phyloP scores from a whole-genome alignment of 2,797 vertebrate genomes.

The Eulemur albifrons region DNA sequence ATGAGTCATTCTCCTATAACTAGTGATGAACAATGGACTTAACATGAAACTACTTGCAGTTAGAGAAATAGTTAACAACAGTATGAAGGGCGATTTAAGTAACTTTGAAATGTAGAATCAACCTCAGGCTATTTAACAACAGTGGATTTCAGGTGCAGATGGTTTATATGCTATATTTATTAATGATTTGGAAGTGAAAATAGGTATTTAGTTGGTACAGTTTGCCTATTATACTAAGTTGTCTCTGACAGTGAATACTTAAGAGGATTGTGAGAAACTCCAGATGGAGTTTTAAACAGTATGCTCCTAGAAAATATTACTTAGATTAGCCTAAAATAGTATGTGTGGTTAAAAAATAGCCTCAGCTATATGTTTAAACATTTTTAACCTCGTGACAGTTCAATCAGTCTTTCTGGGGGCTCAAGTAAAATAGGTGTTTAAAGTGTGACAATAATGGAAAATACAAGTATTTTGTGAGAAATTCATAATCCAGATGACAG shows the following conservation, averaged over 20 bases:
- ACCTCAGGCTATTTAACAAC: constrained; percentile 23
- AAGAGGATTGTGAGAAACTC: not conserved
- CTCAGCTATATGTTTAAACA: not conserved
- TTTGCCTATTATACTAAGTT: constrained; percentile 1
- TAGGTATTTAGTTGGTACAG: not conserved
- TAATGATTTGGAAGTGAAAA: constrained; percentile 41
- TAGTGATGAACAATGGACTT: not conserved
- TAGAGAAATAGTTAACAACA: constrained; percentile 30
- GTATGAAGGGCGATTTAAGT: not conserved
- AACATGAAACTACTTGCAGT: not conserved
- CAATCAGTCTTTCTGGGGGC: not conserved
- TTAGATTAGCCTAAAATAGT: not conserved
- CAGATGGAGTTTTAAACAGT: constrained; percentile 12
- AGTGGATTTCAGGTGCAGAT: constrained; percentile 36
- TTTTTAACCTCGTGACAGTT: not conserved
- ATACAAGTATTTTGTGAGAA: not conserved
- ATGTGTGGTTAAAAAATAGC: not conserved
- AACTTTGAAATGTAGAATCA: constrained; percentile 29
- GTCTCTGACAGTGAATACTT: not conserved
- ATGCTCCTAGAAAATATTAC: not conserved
- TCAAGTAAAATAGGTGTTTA: constrained; percentile 23
- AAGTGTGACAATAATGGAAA: constrained; percentile 12
- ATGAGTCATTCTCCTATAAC: not conserved
- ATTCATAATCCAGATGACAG: not conserved
- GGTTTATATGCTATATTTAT: constrained; percentile 53